phyloP scores from a whole-genome alignment of 2,797 vertebrate genomes.

The Hemibagrus guttatus region DNA sequence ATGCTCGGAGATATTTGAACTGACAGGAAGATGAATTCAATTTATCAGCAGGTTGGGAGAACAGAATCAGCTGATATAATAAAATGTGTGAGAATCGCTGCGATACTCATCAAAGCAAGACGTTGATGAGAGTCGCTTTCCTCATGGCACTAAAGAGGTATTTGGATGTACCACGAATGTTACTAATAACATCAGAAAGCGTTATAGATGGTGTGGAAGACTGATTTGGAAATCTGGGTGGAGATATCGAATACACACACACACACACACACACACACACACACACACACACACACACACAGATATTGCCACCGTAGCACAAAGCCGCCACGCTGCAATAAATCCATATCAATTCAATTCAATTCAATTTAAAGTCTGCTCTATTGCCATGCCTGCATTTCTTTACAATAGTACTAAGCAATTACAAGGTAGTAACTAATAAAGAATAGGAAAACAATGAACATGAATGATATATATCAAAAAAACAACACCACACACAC shows the following conservation, averaged over 20 bases:
- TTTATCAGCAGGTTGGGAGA: not conserved
- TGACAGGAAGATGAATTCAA: not conserved
- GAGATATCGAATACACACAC: not conserved
- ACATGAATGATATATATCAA: not conserved
- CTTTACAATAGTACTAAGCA: not conserved
- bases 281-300: slow-evolving; percentile 9
- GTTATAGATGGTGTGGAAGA: not conserved
- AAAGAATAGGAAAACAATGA: not conserved
- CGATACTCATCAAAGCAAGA: not conserved
- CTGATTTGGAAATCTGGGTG: not conserved
- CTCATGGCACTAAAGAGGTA: not conserved
- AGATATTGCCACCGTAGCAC: not conserved
- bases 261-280: slow-evolving; percentile 12
- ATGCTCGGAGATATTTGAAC: not conserved
- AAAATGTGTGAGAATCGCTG: not conserved
- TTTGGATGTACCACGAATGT: not conserved
- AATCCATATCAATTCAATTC: slow-evolving; percentile 2
- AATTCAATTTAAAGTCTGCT: slow-evolving; percentile 7
- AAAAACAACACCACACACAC: not conserved
- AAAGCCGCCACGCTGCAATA: not conserved
- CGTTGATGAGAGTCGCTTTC: not conserved
- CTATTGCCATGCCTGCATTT: slow-evolving; percentile 20
- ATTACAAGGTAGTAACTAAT: slow-evolving; percentile 22
- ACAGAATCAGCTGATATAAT: not conserved
- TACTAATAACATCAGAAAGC: not conserved